Base-by-base conservation (phyloP, 2,888 invertebrate species). In the Ochropleura leucogaster region DNA sequence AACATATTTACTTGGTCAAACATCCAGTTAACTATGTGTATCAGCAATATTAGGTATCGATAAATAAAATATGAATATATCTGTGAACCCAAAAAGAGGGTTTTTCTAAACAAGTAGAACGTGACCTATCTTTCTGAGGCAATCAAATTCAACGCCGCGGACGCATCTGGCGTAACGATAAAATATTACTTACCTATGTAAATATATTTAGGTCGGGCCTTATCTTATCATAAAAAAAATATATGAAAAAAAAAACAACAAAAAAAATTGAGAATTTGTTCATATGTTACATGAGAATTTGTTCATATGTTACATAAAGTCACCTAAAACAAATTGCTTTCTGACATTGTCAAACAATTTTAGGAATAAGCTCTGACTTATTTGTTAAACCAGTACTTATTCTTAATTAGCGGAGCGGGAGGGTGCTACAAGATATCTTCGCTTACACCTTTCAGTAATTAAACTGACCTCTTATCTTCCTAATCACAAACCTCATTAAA, bases 61-160 rank as follows among this genome's bases (percentile, higher is more conserved):
- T 53, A 62, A 72, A 72, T 6, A n/a, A 55, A 47, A 69, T 47
- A 75, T 30, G 9, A 47, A 42, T n/a, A 30, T 78, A 78, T 53
- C 30, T 55, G 44, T 79, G 40, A 49, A 57, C 64, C 30, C 30
- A 57, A 62, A 72, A 18, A 77, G n/a, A 42, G 72, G 55, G 42
- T 42, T 59, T 53, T 16, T 57, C 18, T 40, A 51, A 20, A 6
- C 40, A 72, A 69, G 66, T 46, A n/a, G 30, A 75, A 85, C 83
- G 87, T 85, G 86, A 68, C 53, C 78, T 86, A 86, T 87, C 87
- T 72, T 44, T 73, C 6, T 68, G 12, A 74, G 30, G 51, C 46
- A 81, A 80, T 87, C 73, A 67, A 65, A 79, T 40, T 72, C 64
- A 51, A 57, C 77, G 20, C 62, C 10, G 49, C n/a, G n/a, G n/a